Base-by-base conservation (phyloP, 2,113 vertebrate species). In the Xenotilapia caudafasciata region DNA sequence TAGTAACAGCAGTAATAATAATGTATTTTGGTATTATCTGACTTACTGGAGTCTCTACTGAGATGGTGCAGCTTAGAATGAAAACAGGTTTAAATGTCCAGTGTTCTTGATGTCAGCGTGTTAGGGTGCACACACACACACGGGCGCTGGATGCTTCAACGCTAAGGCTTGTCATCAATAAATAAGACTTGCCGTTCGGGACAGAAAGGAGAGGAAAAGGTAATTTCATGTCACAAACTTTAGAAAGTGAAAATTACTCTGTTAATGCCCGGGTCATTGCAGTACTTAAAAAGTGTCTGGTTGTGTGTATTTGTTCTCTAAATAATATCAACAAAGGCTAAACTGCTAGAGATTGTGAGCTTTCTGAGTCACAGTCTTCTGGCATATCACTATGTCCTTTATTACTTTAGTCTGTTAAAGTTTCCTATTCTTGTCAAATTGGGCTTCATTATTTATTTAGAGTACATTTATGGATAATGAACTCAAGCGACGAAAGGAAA, bases 71-170 rank as follows among this genome's bases (percentile, higher is more conserved):
- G 60, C 6, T 65, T 65, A n/a, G 17, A 65, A 35, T n/a, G 60
- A 65, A 65, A 65, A 65, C 31, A n/a, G 60, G 2, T 38, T 35
- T 65, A 65, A 35, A 65, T 65, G 17, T 65, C 17, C 60, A 35
- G 31, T n/a, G 31, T 65, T 65, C 17, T n/a, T 65, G 60, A 35
- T 65, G 60, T 35, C 17, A 35, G 0, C 0, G 15, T 1, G 15
- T 62, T 12, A 35, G 9, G 3, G 1, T 12, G 56, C 56, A 33
- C 56, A 2, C 55, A 9, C 5, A 12, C 3, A 6, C 28, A 1
- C 9, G 0, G 17, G 17, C 0, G 1, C 17, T 0, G 33, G 60
- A 65, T 38, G 31, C 3, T 60, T 60, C 28, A 17, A 19, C 2
- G 9, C 28, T 60, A 0, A 60, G 3, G 9, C 15, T 33, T 60